A percentile compares a stretch with the other conserved stretches of the same genome.
Evolutionary conservation across 2,888 invertebrate genomes (phyloP).

Genomic region (Dasysyrphus tricinctus): DNA sequence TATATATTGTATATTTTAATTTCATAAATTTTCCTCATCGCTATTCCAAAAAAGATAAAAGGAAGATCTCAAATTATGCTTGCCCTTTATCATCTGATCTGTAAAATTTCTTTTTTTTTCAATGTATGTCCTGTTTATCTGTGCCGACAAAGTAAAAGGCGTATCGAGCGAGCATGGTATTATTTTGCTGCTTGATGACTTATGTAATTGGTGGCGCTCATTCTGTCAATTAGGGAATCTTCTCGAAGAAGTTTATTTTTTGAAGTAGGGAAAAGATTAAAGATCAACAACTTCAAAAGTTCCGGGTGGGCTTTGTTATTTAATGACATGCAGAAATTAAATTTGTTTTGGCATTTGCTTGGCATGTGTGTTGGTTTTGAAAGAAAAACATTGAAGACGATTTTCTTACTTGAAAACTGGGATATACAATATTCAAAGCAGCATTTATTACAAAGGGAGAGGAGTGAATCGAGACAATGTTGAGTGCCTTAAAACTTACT

Average conservation of each 20-base stretch:
- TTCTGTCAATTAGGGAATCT: constrained; percentile 29
- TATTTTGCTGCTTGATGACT: constrained; percentile 56
- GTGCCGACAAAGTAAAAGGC: constrained; percentile 50
- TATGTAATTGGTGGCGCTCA: constrained; percentile 63
- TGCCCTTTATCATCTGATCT: neutral
- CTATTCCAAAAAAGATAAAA: constrained; percentile 2
- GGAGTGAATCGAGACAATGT: too few species aligned
- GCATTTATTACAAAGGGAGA: too few species aligned
- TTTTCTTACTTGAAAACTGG: too few species aligned
- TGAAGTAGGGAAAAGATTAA: too few species aligned
- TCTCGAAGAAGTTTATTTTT: neutral
- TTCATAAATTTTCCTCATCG: neutral
- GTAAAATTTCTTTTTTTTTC: neutral
- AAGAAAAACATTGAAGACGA: neutral
- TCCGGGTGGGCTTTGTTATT: constrained; percentile 54
- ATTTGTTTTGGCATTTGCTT: constrained; percentile 33
- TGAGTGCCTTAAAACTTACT: too few species aligned
- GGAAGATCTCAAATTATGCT: neutral
- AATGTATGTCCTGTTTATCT: neutral
- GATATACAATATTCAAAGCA: too few species aligned
- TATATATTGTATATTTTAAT: too few species aligned
- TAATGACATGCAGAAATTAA: constrained; percentile 61
- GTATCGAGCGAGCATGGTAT: constrained; percentile 6
- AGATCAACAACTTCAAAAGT: too few species aligned
- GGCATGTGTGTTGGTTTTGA: constrained; percentile 13